A percentile compares a stretch with the other conserved stretches of the same genome.
Conservation (phyloP, 2,113 vertebrate genomes). For the Sorex fumeus region DNA sequence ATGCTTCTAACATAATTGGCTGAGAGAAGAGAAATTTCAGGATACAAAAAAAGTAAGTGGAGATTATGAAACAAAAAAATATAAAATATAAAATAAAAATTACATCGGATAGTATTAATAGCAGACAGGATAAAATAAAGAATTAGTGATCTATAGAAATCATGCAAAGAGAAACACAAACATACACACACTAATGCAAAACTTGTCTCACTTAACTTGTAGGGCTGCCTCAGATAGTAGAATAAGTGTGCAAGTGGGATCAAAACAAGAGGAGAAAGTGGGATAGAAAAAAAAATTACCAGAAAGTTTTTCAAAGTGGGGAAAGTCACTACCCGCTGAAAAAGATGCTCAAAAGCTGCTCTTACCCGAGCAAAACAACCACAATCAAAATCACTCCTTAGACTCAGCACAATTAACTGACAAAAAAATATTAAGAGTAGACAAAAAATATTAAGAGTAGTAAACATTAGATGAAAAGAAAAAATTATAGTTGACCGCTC, state of each 20-base stretch:
- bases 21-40: background rate
- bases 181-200: background rate
- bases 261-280: background rate
- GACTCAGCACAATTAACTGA: background rate
- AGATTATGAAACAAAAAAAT: slow-evolving; percentile 13
- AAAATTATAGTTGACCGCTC: slow-evolving; percentile 6
- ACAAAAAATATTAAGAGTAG: background rate
- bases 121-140: background rate
- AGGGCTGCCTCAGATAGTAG: background rate
- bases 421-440: slow-evolving; percentile 26
- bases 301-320: background rate
- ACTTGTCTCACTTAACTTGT: background rate
- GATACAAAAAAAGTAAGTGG: background rate
- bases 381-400: background rate
- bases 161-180: background rate
- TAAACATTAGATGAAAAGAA: slow-evolving; percentile 3
- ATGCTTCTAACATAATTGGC: slow-evolving; percentile 20
- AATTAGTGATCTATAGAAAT: slow-evolving; percentile 13
- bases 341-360: background rate
- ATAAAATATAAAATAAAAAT: slow-evolving; percentile 42
- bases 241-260: background rate
- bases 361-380: slow-evolving; percentile 42
- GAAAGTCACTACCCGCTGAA: background rate
- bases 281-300: slow-evolving; percentile 8
- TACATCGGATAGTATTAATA: slow-evolving; percentile 12